Conservation (phyloP, 2,888 invertebrate species). For the Abscondita cerata region DNA sequence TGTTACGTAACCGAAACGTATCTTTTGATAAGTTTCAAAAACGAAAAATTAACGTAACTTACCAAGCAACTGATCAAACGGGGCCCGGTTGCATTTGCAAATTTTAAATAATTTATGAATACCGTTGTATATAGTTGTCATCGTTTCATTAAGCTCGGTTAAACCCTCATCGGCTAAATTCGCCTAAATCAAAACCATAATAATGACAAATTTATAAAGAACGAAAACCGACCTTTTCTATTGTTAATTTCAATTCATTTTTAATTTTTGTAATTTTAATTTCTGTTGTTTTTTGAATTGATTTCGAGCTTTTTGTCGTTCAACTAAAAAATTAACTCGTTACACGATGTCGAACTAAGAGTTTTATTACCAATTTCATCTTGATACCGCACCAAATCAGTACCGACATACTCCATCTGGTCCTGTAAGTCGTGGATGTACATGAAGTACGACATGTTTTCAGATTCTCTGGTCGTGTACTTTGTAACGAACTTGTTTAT, state of each 20-base stretch:
- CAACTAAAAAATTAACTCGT: not conserved
- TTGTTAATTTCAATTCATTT: too few relatives aligned
- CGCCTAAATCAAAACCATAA: not conserved
- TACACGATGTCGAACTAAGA: too few relatives aligned
- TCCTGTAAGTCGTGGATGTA: conserved; percentile 90
- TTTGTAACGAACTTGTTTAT: too few relatives aligned
- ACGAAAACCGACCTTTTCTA: too few relatives aligned
- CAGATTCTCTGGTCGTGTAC: too few relatives aligned
- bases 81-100: conserved; percentile 74
- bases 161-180: not conserved
- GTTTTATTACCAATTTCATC: conserved; percentile 18
- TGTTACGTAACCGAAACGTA: too few relatives aligned
- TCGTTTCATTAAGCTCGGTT: not conserved
- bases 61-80: conserved; percentile 57
- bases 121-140: conserved; percentile 55
- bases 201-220: too few relatives aligned
- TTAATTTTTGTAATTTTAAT: too few relatives aligned
- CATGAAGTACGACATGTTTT: conserved; percentile 88
- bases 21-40: too few relatives aligned
- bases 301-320: too few relatives aligned
- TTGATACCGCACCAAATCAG: conserved; percentile 69
- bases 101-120: conserved; percentile 65
- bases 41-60: too few relatives aligned
- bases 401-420: conserved; percentile 77
- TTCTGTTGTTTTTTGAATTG: too few relatives aligned